Evolutionary conservation across 2,113 vertebrate genomes (phyloP).

Genomic region (Dipodomys merriami): DNA sequence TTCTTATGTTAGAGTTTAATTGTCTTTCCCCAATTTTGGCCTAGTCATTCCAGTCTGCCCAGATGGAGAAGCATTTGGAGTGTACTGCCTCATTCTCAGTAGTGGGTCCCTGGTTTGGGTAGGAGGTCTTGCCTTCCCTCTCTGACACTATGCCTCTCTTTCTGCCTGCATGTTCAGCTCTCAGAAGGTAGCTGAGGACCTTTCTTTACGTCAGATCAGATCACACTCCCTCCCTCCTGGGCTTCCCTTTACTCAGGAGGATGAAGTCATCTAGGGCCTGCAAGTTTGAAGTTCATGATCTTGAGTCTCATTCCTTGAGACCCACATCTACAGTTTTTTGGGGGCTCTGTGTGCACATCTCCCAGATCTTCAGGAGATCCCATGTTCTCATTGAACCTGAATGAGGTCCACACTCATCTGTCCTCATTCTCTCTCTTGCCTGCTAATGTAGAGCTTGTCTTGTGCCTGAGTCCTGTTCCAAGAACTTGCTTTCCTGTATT

Average conservation of each 20-base stretch:
- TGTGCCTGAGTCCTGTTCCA: background rate
- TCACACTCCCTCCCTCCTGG: background rate
- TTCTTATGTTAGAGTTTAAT: background rate
- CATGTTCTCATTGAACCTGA: background rate
- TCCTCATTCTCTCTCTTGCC: background rate
- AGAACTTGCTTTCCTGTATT: background rate
- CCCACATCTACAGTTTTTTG: background rate
- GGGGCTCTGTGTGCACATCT: background rate
- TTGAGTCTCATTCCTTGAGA: background rate
- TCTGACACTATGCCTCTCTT: too few species aligned
- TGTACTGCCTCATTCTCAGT: background rate
- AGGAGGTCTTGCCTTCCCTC: too few species aligned
- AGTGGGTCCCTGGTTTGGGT: too few species aligned
- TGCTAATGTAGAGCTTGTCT: background rate
- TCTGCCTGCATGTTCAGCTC: too few species aligned
- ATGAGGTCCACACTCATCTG: too few species aligned
- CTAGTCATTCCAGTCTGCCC: background rate
- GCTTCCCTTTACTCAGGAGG: background rate
- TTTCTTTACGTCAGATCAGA: too few species aligned
- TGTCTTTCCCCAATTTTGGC: constrained; percentile 15
- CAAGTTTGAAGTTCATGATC: background rate
- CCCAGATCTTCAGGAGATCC: background rate
- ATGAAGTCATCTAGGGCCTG: background rate
- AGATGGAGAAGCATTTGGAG: constrained; percentile 29
- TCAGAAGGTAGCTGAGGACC: too few species aligned